These are phyloP conservation scores for Sylvilagus floridanus DNA, from an alignment of 2,797 vertebrate species.

Conservation along the genomic window DNA sequence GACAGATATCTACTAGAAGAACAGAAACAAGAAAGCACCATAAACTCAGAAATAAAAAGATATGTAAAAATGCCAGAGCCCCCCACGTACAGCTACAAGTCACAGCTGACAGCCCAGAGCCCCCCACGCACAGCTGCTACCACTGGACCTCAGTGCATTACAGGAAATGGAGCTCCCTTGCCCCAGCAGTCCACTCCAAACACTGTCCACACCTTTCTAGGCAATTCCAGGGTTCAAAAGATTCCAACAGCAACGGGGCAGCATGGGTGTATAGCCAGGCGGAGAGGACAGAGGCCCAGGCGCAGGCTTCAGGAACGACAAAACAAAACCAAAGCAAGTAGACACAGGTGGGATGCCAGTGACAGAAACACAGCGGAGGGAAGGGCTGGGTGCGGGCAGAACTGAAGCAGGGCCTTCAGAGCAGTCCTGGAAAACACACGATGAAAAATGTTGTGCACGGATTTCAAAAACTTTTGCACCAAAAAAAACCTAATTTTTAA, in stretches of 20 bases:
- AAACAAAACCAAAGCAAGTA: background rate
- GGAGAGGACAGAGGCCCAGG: background rate
- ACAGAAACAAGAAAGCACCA: background rate
- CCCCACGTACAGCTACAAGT: no score
- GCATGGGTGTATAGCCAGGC: rapidly evolving
- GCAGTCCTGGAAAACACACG: no score
- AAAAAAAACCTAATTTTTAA: no score
- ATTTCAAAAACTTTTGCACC: no score
- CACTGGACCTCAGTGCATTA: background rate
- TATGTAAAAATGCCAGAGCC: background rate
- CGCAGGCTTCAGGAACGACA: background rate
- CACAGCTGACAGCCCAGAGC: no score
- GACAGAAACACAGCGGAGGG: background rate
- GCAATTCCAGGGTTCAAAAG: background rate
- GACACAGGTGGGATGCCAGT: background rate
- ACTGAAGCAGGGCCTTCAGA: no score
- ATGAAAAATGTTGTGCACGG: no score
- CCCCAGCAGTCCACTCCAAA: background rate
- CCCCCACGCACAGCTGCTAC: no score
- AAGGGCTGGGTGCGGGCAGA: background rate
- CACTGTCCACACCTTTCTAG: background rate
- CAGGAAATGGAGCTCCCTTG: background rate
- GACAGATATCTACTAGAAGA: background rate
- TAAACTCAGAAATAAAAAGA: background rate
- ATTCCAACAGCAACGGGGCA: no score